These are phyloP conservation scores for Nasonia giraulti DNA, from an alignment of 1,140 invertebrate species.

Conservation along the genomic window DNA sequence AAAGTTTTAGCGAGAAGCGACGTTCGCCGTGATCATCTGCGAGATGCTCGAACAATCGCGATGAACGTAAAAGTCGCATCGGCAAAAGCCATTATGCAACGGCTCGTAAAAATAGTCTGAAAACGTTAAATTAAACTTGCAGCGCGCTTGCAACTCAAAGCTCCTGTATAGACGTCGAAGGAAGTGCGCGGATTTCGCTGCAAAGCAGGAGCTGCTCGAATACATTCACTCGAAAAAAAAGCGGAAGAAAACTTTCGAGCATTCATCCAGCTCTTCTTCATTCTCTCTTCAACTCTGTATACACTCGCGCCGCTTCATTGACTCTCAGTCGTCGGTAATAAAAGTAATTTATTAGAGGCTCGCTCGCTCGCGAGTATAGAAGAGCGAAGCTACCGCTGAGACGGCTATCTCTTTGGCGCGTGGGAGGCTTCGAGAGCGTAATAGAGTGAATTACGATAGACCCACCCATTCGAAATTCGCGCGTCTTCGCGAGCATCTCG, in stretches of 20 bases:
- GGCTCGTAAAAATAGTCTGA: no score
- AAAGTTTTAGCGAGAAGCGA: no score
- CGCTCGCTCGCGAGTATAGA: slow-evolving; percentile 28
- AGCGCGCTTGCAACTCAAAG: neutral
- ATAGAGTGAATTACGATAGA: slow-evolving; percentile 9
- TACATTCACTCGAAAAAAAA: slow-evolving; percentile 25
- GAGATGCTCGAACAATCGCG: no score
- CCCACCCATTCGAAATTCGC: slow-evolving; percentile 15
- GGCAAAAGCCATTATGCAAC: no score
- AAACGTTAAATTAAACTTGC: no score
- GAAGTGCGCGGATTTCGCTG: neutral
- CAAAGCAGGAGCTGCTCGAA: neutral
- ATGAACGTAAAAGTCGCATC: no score
- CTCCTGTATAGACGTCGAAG: neutral
- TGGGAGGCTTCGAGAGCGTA: neutral
- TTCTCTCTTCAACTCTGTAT: neutral
- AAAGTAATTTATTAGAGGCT: slow-evolving; percentile 50
- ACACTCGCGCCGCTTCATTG: slow-evolving; percentile 32
- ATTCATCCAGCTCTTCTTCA: slow-evolving; percentile 18
- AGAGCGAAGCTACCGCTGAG: neutral
- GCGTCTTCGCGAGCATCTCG: neutral
- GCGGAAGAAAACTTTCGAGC: slow-evolving; percentile 1
- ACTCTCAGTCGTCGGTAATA: slow-evolving; percentile 32
- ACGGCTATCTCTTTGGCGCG: neutral
- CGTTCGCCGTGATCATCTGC: no score